Evolutionary conservation across 2,797 vertebrate genomes (phyloP), one percentile per base, ranked within the genome.

Genomic region (Micrastur ruficollis): DNA sequence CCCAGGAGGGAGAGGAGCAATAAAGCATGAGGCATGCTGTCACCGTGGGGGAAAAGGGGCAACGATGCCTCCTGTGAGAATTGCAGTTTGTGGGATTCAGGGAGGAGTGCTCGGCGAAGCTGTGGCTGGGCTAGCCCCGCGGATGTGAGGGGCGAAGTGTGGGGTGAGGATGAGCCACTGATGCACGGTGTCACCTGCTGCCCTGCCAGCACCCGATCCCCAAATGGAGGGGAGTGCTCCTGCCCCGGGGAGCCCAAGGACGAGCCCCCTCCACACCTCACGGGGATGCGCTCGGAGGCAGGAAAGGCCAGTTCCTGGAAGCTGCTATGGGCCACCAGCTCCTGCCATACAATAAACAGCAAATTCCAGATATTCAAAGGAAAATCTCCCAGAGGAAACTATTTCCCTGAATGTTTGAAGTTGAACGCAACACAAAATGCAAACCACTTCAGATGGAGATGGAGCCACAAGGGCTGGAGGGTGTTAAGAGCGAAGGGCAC

Each of bases 11-110:
- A 95, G 65, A 86, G 86, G 56, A 75, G 71, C 72, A 55, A 81
- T 84, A 96, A 97, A 96, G 89, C 93, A 91, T 92, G 91, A 94
- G 85, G 81, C 94, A 73, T 27, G 19, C 78, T 96, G 91, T 91
- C 86, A 94, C 82, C 7, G 21, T 4, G 5, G 73, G 93, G 87
- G n/a, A 38, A 82, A 75, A 70, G 55, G 34, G 82, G 58, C 0
- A 8, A 49, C 5, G 13, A 11, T 2, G 63, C 20, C 67, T 85
- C 62, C 82, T n/a, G 65, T 1, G 25, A 36, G 89, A 89, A 40
- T 4, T 12, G 16, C 34, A 11, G 58, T 3, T 25, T 3, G 29
- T 1, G 46, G 70, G 47, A 46, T 32, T 49, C 1, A 1, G 34
- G 55, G 59, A 68, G n/a, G 22, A 87, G 86, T 3, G 0, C 14